Evolutionary conservation across 2,888 invertebrate species (phyloP).

Genomic region (Sceliomorpha sp.): DNA sequence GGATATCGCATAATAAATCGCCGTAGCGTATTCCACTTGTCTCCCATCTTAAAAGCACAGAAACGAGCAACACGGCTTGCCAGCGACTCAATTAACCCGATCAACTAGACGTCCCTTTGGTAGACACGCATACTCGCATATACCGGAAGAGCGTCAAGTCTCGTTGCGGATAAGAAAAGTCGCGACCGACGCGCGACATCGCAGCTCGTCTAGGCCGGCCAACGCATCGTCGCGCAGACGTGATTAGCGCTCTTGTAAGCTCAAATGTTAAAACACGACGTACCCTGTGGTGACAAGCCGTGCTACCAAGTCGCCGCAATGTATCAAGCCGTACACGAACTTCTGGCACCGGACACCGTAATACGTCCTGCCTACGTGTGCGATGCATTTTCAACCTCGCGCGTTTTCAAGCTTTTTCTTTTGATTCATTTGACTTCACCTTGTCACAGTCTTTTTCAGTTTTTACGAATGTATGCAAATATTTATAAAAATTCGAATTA

Average conservation of each 20-base stretch:
- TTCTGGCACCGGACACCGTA: conserved; percentile 64
- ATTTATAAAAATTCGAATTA: too few species aligned
- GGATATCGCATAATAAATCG: too few species aligned
- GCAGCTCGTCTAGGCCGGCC: conserved; percentile 41
- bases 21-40: too few species aligned
- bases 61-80: conserved; percentile 30
- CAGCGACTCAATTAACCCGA: conserved; percentile 44
- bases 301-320: conserved; percentile 69
- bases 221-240: conserved; percentile 64
- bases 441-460: conserved; percentile 31
- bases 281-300: conserved; percentile 68
- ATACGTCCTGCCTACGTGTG: conserved; percentile 44
- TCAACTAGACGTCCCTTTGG: conserved; percentile 40
- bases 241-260: conserved; percentile 79
- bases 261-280: conserved; percentile 77
- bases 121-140: conserved; percentile 50
- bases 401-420: conserved; percentile 38
- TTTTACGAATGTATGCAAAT: too few species aligned
- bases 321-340: conserved; percentile 74
- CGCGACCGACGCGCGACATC: conserved; percentile 48
- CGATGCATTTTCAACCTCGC: conserved; percentile 22
- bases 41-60: background rate
- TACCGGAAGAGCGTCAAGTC: conserved; percentile 59
- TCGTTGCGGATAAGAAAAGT: conserved; percentile 57
- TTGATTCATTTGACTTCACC: conserved; percentile 24